Evolutionary conservation across 2,888 invertebrate species (phyloP), one percentile per base, ranked within the genome.

Genomic region (Phaonia tiefii): DNA sequence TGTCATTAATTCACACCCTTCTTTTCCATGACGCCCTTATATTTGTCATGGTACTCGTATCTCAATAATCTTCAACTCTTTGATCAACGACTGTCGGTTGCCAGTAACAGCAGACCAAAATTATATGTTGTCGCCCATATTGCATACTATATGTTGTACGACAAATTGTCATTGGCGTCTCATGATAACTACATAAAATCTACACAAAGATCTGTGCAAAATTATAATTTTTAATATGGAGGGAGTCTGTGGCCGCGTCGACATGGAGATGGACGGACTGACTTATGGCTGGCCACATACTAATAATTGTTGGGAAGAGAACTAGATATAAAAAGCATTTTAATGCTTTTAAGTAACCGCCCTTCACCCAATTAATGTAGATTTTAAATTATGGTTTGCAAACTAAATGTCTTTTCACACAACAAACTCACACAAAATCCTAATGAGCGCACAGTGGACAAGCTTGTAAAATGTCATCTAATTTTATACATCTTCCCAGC

Each of bases 331-430:
- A 54, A 22, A 54, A 54, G 54, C 25, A 11, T 8, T 1, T 8
- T 42, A 58, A 13, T 71, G 58, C 71, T 71, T 20, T 54, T 31
- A 56, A 31, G 42, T 37, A 26, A 58, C 56, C 65, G 56, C 66
- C 74, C 74, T 58, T 46, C 66, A 66, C 74, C 74, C 56, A 74
- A 74, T 74, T 74, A 56, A 66, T 66, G 56, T 46, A 66, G 65
- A 74, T 56, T 74, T 74, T 39, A 31, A 74, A 74, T 74, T 74
- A 74, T 66, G 54, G 56, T 66, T 56, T 65, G 5, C 37, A 26
- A 65, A 42, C 39, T 13, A 73, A 54, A 51, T 54, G 49, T 42
- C 51, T 51, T 22, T 39, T 31, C 37, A 60, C 46, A n/a, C 17
- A n/a, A n/a, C n/a, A n/a, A n/a, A 39, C 37, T 5, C 31, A 8